Percentiles rank a stretch among this genome's conserved stretches.
Evolutionary conservation across 2,113 vertebrate species (phyloP).

Genomic region (Anolis sagrei): DNA sequence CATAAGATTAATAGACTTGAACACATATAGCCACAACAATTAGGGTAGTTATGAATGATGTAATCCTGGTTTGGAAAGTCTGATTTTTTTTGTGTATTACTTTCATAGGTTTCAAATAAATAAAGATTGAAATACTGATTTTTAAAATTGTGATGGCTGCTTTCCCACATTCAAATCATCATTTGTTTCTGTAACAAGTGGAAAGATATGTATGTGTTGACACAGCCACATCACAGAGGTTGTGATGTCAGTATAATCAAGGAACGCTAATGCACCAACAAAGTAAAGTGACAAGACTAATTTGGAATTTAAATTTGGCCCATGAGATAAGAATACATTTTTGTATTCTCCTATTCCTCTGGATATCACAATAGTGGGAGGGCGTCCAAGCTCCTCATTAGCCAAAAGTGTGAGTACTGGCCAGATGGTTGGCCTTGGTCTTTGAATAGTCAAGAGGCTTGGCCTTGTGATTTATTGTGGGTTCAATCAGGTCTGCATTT

Average conservation of each 20-base stretch:
- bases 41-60: no score
- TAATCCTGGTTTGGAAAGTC: not conserved
- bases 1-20: no score
- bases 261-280: not conserved
- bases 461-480: conserved; percentile 65
- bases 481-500: conserved; percentile 52
- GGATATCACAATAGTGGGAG: conserved; percentile 66
- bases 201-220: not conserved
- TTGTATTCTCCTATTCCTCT: conserved; percentile 54
- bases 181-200: not conserved
- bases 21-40: no score
- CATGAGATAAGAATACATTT: conserved; percentile 41
- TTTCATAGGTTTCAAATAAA: not conserved
- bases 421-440: conserved; percentile 72
- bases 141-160: not conserved
- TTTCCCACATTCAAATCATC: not conserved
- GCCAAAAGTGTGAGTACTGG: conserved; percentile 65
- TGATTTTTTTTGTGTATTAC: not conserved
- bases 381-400: conserved; percentile 61
- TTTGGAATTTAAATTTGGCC: conserved; percentile 55
- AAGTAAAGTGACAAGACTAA: conserved; percentile 45
- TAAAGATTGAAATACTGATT: not conserved
- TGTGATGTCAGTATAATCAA: conserved; percentile 32
- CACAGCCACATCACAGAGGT: not conserved
- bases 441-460: conserved; percentile 59